A percentile compares a stretch with the other conserved stretches of the same genome.
phyloP scores from a whole-genome alignment of 2,797 vertebrate genomes.

The Eleutherodactylus coqui region DNA sequence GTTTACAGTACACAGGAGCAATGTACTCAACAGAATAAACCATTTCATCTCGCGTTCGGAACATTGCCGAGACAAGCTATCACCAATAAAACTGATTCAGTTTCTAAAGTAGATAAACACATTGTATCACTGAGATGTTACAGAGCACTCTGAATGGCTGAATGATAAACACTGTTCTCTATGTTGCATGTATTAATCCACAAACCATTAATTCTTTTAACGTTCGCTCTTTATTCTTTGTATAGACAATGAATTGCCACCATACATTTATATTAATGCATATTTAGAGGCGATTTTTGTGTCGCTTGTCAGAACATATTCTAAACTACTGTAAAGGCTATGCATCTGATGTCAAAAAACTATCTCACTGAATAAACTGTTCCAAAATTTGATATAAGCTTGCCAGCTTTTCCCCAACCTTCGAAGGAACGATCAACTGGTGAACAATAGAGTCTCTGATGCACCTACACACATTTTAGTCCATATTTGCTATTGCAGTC shows the following conservation, averaged over 20 bases:
- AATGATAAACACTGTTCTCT: background rate
- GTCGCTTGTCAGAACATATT: no score
- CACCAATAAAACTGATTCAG: constrained; percentile 18
- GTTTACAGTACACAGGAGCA: background rate
- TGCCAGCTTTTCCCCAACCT: no score
- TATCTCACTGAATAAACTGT: no score
- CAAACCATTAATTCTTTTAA: background rate
- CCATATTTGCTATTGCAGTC: no score
- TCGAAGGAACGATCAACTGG: no score
- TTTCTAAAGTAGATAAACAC: constrained; percentile 2
- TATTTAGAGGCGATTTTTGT: background rate
- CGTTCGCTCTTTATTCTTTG: background rate
- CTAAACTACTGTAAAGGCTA: background rate
- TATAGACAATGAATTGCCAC: background rate
- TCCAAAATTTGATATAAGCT: no score
- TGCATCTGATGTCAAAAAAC: no score
- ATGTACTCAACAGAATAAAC: background rate
- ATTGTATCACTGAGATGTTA: background rate
- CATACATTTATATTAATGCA: background rate
- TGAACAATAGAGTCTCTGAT: no score
- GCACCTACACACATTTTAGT: no score
- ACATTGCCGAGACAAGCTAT: background rate
- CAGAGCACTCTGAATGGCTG: background rate
- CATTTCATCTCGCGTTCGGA: background rate
- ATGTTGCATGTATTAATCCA: background rate